Evolutionary conservation across 2,888 invertebrate species (phyloP).

Genomic region (Drosophila nigritarsus): DNA sequence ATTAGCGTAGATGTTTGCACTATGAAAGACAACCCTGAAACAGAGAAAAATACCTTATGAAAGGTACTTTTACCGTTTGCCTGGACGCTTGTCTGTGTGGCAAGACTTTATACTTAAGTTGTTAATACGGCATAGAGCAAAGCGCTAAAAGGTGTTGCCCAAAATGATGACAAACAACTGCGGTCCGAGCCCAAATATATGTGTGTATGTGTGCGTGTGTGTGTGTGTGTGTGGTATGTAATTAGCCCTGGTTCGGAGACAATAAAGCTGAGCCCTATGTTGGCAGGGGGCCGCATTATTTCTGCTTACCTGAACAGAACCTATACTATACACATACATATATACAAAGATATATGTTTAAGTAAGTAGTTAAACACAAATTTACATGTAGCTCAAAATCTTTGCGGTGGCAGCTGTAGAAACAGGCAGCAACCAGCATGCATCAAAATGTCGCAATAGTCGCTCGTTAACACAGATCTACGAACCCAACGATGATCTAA

Average conservation of each 20-base stretch:
- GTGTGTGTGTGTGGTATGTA: conserved; percentile 21
- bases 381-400: conserved; percentile 37
- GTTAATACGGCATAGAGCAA: conserved; percentile 37
- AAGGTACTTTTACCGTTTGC: conserved; percentile 20
- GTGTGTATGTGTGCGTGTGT: not conserved
- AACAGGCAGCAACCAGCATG: conserved; percentile 5
- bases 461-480: conserved; percentile 47
- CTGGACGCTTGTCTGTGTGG: conserved; percentile 9
- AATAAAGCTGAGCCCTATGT: conserved; percentile 13
- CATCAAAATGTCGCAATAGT: conserved; percentile 40
- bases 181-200: conserved; percentile 18
- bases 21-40: conserved; percentile 18
- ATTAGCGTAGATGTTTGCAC: conserved; percentile 21
- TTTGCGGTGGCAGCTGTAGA: conserved; percentile 34
- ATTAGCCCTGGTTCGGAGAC: conserved; percentile 42
- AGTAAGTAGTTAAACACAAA: conserved; percentile 39
- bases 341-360: not conserved
- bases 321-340: not conserved
- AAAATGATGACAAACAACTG: conserved; percentile 41
- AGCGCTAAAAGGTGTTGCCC: conserved; percentile 54
- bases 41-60: not conserved
- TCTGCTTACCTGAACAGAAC: conserved; percentile 31
- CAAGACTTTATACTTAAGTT: conserved; percentile 42
- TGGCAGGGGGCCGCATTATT: conserved; percentile 31
- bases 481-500: conserved; percentile 30